A percentile compares a stretch with the other conserved stretches of the same genome.
Conservation (phyloP, 1,140 invertebrate species). For the Bombyx mori region ASM3026992v2 NC_085112.1:6383501-6384000, state of each 20-base stretch:
- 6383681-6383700: not conserved
- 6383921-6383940: no score
- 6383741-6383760: not conserved
- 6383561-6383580: no score
- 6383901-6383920: no score
- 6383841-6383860: conserved; percentile 58
- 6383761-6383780: conserved; percentile 31
- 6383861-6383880: conserved; percentile 36
- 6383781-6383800: conserved; percentile 56
- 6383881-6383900: no score
- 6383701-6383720: not conserved
- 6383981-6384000: no score
- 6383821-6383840: conserved; percentile 49
- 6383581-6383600: no score
- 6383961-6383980: no score
- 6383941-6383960: no score
- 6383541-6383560: not conserved
- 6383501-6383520: no score
- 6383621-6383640: no score
- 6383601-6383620: no score
- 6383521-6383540: not conserved
- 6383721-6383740: not conserved
- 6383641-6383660: no score
- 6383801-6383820: conserved; percentile 56
- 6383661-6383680: not conserved